These are phyloP conservation scores for Cryptosula pallasiana DNA, from an alignment of 2,888 invertebrate species.

Conservation along the genomic window DNA sequence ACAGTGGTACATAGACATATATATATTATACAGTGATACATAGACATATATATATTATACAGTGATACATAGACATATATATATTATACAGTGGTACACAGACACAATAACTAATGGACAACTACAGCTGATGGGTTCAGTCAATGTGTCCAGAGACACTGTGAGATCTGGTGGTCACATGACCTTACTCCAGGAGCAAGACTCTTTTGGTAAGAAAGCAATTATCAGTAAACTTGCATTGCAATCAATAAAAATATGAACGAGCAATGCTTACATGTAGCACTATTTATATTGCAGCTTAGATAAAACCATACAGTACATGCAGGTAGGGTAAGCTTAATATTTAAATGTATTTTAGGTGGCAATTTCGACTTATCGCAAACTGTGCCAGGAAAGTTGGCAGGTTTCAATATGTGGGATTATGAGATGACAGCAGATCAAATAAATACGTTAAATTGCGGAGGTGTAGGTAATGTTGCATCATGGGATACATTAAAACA, in stretches of 20 bases:
- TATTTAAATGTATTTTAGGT: not conserved
- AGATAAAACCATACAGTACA: no score
- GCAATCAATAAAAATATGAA: no score
- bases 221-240: no score
- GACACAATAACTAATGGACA: not conserved
- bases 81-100: not conserved
- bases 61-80: no score
- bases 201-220: not conserved
- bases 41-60: no score
- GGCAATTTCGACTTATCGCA: not conserved
- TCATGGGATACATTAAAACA: not conserved
- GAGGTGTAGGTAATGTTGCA: not conserved
- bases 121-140: not conserved
- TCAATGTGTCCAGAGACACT: not conserved
- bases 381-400: not conserved
- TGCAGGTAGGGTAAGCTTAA: no score
- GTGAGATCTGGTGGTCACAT: not conserved
- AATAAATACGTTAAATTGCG: not conserved
- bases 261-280: no score
- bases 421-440: not conserved
- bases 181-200: not conserved
- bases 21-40: no score
- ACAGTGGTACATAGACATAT: no score
- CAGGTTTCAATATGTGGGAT: not conserved
- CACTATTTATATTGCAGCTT: no score